Evolutionary conservation across 2,797 vertebrate genomes (phyloP).

Genomic region (Tinamus major): DNA sequence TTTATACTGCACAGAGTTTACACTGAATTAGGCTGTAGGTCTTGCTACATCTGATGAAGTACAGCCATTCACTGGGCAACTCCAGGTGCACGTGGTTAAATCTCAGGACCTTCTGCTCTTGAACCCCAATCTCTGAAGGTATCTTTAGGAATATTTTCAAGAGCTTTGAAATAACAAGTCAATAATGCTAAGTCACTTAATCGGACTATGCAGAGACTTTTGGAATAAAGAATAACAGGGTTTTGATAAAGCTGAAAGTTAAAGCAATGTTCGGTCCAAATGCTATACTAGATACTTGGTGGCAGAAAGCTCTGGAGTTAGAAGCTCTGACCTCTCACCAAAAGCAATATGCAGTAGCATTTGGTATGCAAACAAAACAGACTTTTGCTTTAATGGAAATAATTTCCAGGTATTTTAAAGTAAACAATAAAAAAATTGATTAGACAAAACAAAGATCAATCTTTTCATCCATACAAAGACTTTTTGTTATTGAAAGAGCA

Average conservation of each 20-base stretch:
- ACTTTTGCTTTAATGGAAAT: constrained; percentile 29
- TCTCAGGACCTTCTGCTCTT: neutral
- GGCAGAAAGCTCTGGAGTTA: constrained; percentile 3
- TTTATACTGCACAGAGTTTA: neutral
- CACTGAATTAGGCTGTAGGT: neutral
- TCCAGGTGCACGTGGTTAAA: fast-evolving
- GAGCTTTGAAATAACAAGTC: neutral
- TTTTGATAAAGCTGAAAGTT: neutral
- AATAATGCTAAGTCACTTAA: neutral
- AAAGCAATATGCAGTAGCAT: neutral
- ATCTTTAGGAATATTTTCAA: neutral
- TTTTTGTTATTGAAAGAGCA: constrained; percentile 10
- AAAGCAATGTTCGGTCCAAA: neutral
- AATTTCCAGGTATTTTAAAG: constrained; percentile 50
- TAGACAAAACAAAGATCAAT: neutral
- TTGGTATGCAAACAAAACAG: neutral
- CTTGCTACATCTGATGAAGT: neutral
- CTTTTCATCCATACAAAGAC: constrained; percentile 21
- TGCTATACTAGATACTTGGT: neutral
- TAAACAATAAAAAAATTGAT: constrained; percentile 51
- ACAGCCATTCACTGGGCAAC: fast-evolving
- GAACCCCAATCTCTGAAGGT: neutral
- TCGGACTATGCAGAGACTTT: neutral
- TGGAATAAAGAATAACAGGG: neutral
- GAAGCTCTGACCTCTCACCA: neutral